Evolutionary conservation across 2,888 invertebrate genomes (phyloP).

Genomic region (Azorinus chamasolen): DNA sequence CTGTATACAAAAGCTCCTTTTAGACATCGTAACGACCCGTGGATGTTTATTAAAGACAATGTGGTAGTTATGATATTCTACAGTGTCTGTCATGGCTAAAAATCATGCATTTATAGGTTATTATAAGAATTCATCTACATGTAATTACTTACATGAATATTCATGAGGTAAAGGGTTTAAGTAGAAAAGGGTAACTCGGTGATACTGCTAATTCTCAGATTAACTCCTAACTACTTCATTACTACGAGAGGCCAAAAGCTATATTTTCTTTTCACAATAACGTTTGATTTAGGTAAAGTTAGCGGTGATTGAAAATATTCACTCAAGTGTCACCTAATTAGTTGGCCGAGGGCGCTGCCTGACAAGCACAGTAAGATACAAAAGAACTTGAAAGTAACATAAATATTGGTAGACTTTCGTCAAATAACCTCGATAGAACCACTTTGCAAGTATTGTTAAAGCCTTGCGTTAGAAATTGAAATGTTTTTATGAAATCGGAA

Average conservation of each 20-base stretch:
- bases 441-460: slow-evolving; percentile 36
- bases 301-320: neutral
- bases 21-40: no score
- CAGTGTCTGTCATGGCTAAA: no score
- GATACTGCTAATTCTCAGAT: neutral
- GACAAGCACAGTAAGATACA: slow-evolving; percentile 10
- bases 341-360: slow-evolving; percentile 8
- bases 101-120: no score
- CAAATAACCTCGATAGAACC: slow-evolving; percentile 30
- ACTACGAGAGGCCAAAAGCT: neutral
- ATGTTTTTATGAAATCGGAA: slow-evolving; percentile 51
- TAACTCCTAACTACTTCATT: neutral
- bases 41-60: no score
- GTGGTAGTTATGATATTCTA: no score
- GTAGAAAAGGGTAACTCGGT: no score
- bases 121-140: no score
- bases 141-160: no score
- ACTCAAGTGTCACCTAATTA: slow-evolving; percentile 33
- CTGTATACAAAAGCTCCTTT: no score
- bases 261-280: neutral
- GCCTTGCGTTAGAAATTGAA: slow-evolving; percentile 23
- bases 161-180: no score
- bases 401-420: slow-evolving; percentile 45
- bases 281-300: slow-evolving; percentile 4
- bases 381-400: slow-evolving; percentile 19